These are phyloP conservation scores for Cephalopachus bancanus DNA, from an alignment of 2,797 vertebrate species.

Conservation along the genomic window DNA sequence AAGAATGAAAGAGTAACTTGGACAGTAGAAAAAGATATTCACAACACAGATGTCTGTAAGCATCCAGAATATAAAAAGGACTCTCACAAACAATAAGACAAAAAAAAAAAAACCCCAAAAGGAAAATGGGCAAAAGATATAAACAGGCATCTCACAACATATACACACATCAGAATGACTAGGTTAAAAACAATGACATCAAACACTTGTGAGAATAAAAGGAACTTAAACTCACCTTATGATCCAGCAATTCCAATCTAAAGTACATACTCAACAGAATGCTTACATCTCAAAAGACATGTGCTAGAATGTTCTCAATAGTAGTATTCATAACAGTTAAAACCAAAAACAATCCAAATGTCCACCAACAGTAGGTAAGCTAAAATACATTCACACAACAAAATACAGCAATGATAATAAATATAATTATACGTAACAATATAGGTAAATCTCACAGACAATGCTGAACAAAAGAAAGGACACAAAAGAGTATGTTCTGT, in stretches of 20 bases:
- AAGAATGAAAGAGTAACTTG: conserved; percentile 29
- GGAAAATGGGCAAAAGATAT: conserved; percentile 53
- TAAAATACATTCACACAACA: neutral
- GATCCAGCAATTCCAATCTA: neutral
- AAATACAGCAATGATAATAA: neutral
- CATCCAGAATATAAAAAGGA: neutral
- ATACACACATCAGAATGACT: conserved; percentile 7
- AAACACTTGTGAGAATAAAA: neutral
- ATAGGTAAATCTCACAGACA: neutral
- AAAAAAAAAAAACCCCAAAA: conserved; percentile 24
- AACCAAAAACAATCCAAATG: conserved; percentile 36
- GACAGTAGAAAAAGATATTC: conserved; percentile 22
- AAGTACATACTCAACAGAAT: neutral
- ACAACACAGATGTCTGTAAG: conserved; percentile 12
- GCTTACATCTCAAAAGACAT: neutral
- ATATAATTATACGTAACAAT: conserved; percentile 32
- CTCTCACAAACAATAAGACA: conserved; percentile 17
- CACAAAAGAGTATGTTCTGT: neutral
- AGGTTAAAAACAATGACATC: neutral
- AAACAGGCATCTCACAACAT: conserved; percentile 6
- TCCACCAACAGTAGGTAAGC: neutral
- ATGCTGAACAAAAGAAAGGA: neutral
- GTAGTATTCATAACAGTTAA: neutral
- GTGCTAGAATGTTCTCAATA: neutral
- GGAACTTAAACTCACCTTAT: neutral